These are phyloP conservation scores for Drosophila planitibia DNA, from an alignment of 2,888 invertebrate species.

Conservation along the genomic window DNA sequence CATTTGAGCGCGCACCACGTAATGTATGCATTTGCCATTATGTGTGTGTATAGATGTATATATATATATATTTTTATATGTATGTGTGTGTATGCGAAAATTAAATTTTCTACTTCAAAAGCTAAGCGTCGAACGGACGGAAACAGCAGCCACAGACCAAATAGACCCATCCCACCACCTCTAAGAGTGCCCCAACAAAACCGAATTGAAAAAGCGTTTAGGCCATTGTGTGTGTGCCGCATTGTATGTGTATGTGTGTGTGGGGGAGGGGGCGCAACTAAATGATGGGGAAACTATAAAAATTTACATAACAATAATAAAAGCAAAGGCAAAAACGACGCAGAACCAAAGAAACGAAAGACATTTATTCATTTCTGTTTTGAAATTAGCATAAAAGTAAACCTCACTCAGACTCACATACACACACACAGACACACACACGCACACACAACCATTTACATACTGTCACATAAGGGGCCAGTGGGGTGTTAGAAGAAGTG, in stretches of 20 bases:
- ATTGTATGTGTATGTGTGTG: constrained; percentile 3
- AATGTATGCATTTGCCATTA: constrained; percentile 56
- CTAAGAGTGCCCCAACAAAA: constrained; percentile 18
- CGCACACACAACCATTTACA: constrained; percentile 24
- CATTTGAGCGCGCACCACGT: constrained; percentile 56
- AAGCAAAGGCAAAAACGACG: constrained; percentile 55
- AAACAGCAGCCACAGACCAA: constrained; percentile 56
- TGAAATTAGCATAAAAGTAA: constrained; percentile 78
- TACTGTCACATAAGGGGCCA: constrained; percentile 30
- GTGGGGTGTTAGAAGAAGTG: not conserved
- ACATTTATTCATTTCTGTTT: constrained; percentile 77
- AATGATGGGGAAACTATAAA: constrained; percentile 81
- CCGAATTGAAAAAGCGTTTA: constrained; percentile 77
- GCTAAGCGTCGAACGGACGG: constrained; percentile 47
- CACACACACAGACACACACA: constrained; percentile 32
- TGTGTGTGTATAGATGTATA: constrained; percentile 2
- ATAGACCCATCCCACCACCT: constrained; percentile 10
- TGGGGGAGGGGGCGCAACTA: constrained; percentile 48
- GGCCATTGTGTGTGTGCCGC: constrained; percentile 24
- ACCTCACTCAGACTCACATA: constrained; percentile 33
- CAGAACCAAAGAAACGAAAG: constrained; percentile 56
- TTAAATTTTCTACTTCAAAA: constrained; percentile 75
- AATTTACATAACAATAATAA: constrained; percentile 80
- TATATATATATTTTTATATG: constrained; percentile 14
- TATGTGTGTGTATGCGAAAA: constrained; percentile 60